Percentiles rank a stretch among this genome's conserved stretches.
phyloP scores from a whole-genome alignment of 92 coral and sea anemone genomes.

The Nematostella vectensis region DNA sequence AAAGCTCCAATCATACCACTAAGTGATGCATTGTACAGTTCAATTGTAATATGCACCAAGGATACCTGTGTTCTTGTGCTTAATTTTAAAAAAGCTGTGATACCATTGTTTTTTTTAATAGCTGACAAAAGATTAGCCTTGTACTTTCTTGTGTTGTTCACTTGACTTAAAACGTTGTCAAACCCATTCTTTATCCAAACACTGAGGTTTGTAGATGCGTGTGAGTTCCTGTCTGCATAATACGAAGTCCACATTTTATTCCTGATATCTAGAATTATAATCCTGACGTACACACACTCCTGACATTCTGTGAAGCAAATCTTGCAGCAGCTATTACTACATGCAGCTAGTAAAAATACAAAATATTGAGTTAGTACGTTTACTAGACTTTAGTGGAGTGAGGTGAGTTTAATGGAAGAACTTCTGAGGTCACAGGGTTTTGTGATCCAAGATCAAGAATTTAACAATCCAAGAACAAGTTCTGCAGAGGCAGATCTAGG shows the following conservation, averaged over 20 bases:
- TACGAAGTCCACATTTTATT: slow-evolving; percentile 15
- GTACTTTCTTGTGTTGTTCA: background rate
- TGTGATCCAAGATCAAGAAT: too few relatives aligned
- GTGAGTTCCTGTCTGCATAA: slow-evolving; percentile 8
- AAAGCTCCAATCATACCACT: slow-evolving; percentile 27
- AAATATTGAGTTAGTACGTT: too few relatives aligned
- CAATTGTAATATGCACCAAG: too few relatives aligned
- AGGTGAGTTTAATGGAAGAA: too few relatives aligned
- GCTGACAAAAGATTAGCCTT: slow-evolving; percentile 15
- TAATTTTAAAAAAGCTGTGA: slow-evolving; percentile 17
- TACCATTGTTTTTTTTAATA: background rate
- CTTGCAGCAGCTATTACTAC: slow-evolving; percentile 40
- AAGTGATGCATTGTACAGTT: slow-evolving; percentile 13
- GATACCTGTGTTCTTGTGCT: too few relatives aligned
- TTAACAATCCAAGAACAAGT: too few relatives aligned
- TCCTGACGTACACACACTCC: slow-evolving; percentile 29
- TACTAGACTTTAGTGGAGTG: too few relatives aligned
- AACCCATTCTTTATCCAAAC: background rate
- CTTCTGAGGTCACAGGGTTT: too few relatives aligned
- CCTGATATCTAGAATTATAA: slow-evolving; percentile 16
- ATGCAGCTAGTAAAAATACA: too few relatives aligned
- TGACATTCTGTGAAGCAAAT: slow-evolving; percentile 37
- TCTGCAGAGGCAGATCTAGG: too few relatives aligned
- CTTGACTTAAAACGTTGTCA: background rate
- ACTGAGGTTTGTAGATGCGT: background rate